phyloP scores from a whole-genome alignment of 2,797 vertebrate species.

The Gila robusta region DNA sequence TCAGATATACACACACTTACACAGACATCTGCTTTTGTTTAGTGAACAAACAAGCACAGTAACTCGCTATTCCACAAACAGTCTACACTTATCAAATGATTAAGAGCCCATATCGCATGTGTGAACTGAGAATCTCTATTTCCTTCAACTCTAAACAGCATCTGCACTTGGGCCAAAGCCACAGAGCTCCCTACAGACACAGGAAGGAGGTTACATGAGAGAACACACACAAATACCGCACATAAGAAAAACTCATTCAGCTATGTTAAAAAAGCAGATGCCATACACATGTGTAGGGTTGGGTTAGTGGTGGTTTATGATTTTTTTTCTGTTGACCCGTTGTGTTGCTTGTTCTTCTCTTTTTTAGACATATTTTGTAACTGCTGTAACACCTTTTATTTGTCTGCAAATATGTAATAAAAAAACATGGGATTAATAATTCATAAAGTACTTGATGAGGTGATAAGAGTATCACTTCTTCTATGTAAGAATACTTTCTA shows the following conservation, averaged over 20 bases:
- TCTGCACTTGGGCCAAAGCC: constrained; percentile 43
- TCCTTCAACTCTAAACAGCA: constrained; percentile 16
- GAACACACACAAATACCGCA: background rate
- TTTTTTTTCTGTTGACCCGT: background rate
- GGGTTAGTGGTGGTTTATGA: too few species aligned
- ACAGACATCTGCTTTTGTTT: background rate
- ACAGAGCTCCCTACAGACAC: constrained; percentile 40
- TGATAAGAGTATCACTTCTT: background rate
- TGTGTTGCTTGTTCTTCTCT: background rate
- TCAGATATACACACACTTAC: background rate
- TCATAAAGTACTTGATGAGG: background rate
- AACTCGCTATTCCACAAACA: background rate
- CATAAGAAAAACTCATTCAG: background rate
- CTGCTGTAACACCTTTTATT: background rate
- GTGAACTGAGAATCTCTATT: constrained; percentile 12
- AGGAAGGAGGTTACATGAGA: constrained; percentile 42
- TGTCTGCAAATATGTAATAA: background rate
- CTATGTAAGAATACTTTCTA: background rate
- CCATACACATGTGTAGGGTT: background rate
- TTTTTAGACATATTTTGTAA: background rate
- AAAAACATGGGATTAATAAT: background rate
- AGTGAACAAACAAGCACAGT: background rate
- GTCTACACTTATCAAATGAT: background rate
- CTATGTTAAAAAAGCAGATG: too few species aligned
- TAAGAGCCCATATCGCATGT: background rate